Base-by-base conservation (phyloP, 2,797 vertebrate species). In the Macropodus opercularis region DNA sequence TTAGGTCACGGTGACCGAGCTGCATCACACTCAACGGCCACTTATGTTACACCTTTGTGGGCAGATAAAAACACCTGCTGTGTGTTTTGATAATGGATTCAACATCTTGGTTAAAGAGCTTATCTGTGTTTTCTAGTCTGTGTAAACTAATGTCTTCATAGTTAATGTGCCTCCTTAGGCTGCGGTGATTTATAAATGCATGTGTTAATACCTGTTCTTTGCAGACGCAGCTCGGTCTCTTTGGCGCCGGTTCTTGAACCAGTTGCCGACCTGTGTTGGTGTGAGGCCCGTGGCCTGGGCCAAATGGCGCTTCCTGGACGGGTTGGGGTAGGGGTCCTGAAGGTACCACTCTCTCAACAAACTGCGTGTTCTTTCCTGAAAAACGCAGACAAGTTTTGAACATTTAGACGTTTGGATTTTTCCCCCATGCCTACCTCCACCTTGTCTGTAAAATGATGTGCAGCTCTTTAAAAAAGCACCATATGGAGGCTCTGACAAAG, bases 161-260 rank as follows among this genome's bases (percentile, higher is more conserved):
- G n/a, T n/a, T n/a, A n/a, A n/a, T n/a, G n/a, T n/a, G n/a, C n/a
- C n/a, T n/a, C n/a, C n/a, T n/a, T n/a, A n/a, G n/a, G n/a, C n/a
- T n/a, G n/a, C n/a, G n/a, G n/a, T n/a, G n/a, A n/a, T n/a, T n/a
- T n/a, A n/a, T n/a, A n/a, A n/a, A n/a, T n/a, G n/a, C n/a, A n/a
- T n/a, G n/a, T n/a, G n/a, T n/a, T n/a, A n/a, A n/a, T n/a, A 86
- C 93, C 93, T 91, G 86, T 94, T 94, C 63, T 94, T 94, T 19
- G 93, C 92, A 0, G 93, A 93, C 1, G 93, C 93, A 1, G 93
- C 92, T 0, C 93, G 88, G 75, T 94, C 93, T 57, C 93, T 80
- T 54, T 94, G 93, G 1, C 93, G 89, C 4, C 93, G 91, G 76
- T 94, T 94, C 77, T 94, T 94, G 85, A 94, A 94, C 93, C 93